A percentile compares a stretch with the other conserved stretches of the same genome.
These are phyloP conservation scores for Tokudaia tokunoshimensis DNA, from an alignment of 2,797 vertebrate genomes.

Conservation along the genomic window DNA sequence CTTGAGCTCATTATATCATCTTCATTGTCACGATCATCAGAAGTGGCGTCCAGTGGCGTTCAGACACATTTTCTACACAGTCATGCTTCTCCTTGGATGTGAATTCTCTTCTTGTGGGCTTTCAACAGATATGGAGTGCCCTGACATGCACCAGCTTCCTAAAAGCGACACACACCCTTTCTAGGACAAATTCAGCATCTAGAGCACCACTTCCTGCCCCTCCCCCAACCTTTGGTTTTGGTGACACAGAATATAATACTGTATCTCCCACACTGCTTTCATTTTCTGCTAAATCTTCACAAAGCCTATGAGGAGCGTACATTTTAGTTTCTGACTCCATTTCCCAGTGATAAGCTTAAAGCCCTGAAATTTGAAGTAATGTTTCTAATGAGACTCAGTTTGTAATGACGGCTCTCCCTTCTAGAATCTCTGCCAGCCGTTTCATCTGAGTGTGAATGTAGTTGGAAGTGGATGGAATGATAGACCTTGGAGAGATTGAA, in stretches of 20 bases:
- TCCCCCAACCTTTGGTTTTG: not conserved
- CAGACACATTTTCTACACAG: not conserved
- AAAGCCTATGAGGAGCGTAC: not conserved
- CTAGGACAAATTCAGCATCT: not conserved
- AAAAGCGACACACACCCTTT: too few relatives aligned
- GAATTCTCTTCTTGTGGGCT: not conserved
- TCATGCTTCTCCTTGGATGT: not conserved
- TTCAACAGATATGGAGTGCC: not conserved
- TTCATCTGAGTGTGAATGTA: not conserved
- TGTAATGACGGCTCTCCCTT: not conserved
- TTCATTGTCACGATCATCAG: too few relatives aligned
- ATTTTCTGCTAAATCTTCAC: not conserved
- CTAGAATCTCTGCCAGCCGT: too few relatives aligned
- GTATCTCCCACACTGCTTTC: not conserved
- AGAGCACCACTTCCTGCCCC: too few relatives aligned
- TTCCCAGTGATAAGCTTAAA: slow-evolving; percentile 49
- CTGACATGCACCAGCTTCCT: fast-evolving
- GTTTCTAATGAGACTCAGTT: not conserved
- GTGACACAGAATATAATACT: not conserved
- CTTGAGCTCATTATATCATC: not conserved
- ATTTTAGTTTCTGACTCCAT: not conserved
- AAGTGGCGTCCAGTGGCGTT: not conserved
- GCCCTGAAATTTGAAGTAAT: not conserved
- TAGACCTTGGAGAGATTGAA: not conserved
- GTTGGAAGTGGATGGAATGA: too few relatives aligned